Conservation (phyloP, 2,797 vertebrate species). For the Rhadinocentrus ornatus region DNA sequence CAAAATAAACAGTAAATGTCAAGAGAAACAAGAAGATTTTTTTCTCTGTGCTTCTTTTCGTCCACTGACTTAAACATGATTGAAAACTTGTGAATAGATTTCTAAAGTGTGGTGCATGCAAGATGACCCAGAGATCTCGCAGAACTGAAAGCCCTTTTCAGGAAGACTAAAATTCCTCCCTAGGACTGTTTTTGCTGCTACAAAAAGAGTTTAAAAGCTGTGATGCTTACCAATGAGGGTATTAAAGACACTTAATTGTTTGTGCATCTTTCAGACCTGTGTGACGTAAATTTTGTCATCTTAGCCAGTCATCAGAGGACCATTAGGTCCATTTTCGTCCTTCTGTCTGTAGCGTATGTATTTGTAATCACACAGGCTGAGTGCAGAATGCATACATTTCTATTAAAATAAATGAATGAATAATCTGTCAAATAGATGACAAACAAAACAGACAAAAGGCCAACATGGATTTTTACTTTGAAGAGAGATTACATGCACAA, state of each 20-base stretch:
- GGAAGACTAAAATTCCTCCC: neutral
- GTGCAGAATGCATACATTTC: neutral
- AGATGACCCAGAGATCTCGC: no score
- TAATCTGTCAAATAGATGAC: neutral
- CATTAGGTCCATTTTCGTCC: neutral
- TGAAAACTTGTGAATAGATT: neutral
- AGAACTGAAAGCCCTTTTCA: neutral
- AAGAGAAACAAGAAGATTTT: neutral
- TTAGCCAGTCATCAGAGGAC: neutral
- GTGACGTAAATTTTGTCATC: neutral
- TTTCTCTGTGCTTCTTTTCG: neutral
- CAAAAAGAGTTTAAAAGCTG: neutral
- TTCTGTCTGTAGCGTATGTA: neutral
- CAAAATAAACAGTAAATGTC: neutral
- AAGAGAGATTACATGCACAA: neutral
- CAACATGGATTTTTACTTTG: neutral
- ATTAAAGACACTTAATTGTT: neutral
- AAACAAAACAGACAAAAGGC: no score
- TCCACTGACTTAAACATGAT: neutral
- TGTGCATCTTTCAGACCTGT: neutral
- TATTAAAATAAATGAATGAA: neutral
- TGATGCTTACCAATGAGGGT: neutral
- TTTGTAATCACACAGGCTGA: neutral
- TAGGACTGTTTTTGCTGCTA: neutral
- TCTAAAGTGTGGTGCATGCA: no score